phyloP scores from a whole-genome alignment of 2,888 invertebrate species.

The Pyrgus malvae region DNA sequence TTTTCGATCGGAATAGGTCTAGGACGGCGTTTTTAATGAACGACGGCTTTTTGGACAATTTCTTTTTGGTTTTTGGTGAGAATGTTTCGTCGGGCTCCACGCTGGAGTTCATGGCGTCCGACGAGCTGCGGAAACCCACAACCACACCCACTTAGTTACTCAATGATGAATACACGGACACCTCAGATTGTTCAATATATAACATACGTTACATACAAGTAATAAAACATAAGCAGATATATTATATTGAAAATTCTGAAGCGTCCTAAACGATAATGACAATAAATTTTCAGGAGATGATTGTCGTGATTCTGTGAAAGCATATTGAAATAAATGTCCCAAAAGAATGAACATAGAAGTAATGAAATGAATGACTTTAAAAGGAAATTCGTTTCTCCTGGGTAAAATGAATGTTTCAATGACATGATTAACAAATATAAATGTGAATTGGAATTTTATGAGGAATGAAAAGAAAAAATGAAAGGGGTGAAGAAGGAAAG shows the following conservation, averaged over 20 bases:
- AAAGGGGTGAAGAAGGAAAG: constrained; percentile 16
- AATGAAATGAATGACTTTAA: not conserved
- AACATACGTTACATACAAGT: not conserved
- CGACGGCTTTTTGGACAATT: constrained; percentile 80
- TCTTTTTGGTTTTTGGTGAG: constrained; percentile 82
- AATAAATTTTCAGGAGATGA: constrained; percentile 58
- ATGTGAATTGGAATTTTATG: constrained; percentile 2
- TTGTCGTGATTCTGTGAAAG: constrained; percentile 67
- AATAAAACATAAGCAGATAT: constrained; percentile 7
- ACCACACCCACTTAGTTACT: constrained; percentile 79
- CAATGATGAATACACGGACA: constrained; percentile 60
- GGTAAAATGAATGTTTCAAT: not conserved
- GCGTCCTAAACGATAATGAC: constrained; percentile 57
- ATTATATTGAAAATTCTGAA: constrained; percentile 55
- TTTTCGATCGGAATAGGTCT: constrained; percentile 78
- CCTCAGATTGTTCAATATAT: constrained; percentile 55
- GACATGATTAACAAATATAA: not conserved
- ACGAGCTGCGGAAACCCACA: constrained; percentile 80
- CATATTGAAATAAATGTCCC: constrained; percentile 75
- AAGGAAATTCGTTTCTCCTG: not conserved
- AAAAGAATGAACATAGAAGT: constrained; percentile 18
- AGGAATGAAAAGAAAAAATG: constrained; percentile 12
- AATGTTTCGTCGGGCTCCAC: constrained; percentile 76
- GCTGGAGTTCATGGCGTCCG: constrained; percentile 77
- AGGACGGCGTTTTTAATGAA: constrained; percentile 80